Conservation (phyloP, 1,140 invertebrate species). For the Euura lappo region DNA sequence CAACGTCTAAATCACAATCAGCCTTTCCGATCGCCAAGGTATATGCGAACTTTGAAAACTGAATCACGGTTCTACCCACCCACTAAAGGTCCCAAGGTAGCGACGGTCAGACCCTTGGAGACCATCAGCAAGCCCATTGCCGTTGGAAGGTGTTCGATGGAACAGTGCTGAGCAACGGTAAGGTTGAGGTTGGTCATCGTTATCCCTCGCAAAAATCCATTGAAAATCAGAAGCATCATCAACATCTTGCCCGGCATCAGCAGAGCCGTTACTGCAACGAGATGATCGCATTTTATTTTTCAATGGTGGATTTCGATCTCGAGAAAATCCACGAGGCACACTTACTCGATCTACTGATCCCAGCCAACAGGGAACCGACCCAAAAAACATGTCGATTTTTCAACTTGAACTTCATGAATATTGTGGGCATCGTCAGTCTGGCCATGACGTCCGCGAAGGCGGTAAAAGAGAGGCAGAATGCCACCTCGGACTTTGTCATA, state of each 20-base stretch:
- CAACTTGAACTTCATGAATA: conserved; percentile 71
- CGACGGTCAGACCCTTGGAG: conserved; percentile 74
- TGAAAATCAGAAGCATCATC: conserved; percentile 66
- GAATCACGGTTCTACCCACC: conserved; percentile 55
- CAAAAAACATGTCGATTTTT: conserved; percentile 75
- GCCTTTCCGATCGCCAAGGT: conserved; percentile 6
- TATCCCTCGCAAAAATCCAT: conserved; percentile 76
- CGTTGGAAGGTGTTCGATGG: conserved; percentile 74
- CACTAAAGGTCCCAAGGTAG: conserved; percentile 72
- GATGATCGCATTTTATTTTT: conserved; percentile 11
- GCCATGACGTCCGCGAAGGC: conserved; percentile 76
- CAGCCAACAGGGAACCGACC: conserved; percentile 70
- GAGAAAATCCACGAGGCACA: conserved; percentile 27
- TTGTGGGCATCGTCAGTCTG: conserved; percentile 71
- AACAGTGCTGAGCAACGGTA: conserved; percentile 75
- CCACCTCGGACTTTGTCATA: conserved; percentile 66
- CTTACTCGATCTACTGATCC: conserved; percentile 74
- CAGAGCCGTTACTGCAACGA: conserved; percentile 60
- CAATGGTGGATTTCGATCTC: neutral
- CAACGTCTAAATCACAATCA: conserved; percentile 8
- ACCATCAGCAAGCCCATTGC: conserved; percentile 80
- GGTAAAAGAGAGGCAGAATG: conserved; percentile 73
- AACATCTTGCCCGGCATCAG: conserved; percentile 56
- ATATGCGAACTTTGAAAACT: conserved; percentile 33
- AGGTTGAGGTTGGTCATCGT: conserved; percentile 77